phyloP scores from a whole-genome alignment of 2,113 vertebrate species.

The Pardalotus punctatus region DNA sequence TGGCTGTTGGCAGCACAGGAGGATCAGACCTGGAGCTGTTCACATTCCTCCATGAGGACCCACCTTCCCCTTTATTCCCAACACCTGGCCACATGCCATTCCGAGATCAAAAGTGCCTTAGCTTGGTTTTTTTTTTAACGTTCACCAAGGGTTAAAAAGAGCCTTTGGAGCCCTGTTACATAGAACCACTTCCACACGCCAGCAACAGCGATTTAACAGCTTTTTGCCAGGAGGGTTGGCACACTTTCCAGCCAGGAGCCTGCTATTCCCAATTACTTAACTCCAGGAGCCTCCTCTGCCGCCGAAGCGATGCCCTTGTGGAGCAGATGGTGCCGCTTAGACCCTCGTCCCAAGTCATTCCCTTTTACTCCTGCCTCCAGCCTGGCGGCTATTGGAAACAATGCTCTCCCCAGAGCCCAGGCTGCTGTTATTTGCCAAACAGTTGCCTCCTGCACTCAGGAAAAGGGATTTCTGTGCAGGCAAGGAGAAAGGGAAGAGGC shows the following conservation, averaged over 20 bases:
- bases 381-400: neutral
- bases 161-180: neutral
- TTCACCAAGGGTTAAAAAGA: slow-evolving; percentile 20
- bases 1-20: neutral
- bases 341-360: neutral
- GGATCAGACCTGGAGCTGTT: neutral
- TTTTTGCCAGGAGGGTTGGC: slow-evolving; percentile 55
- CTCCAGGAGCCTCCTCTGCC: slow-evolving; percentile 41
- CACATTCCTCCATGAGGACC: neutral
- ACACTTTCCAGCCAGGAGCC: slow-evolving; percentile 43
- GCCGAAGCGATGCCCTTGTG: neutral
- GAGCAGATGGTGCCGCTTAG: slow-evolving; percentile 24
- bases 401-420: neutral
- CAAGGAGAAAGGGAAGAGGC: neutral
- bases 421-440: neutral
- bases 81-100: neutral
- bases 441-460: neutral
- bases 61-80: neutral
- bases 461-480: neutral
- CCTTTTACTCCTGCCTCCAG: neutral
- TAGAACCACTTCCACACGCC: neutral
- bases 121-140: neutral
- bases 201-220: slow-evolving; percentile 20
- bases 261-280: slow-evolving; percentile 54
- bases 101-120: neutral